These are phyloP conservation scores for Pelodytes ibericus DNA, from an alignment of 2,797 vertebrate genomes.

Conservation along the genomic window DNA sequence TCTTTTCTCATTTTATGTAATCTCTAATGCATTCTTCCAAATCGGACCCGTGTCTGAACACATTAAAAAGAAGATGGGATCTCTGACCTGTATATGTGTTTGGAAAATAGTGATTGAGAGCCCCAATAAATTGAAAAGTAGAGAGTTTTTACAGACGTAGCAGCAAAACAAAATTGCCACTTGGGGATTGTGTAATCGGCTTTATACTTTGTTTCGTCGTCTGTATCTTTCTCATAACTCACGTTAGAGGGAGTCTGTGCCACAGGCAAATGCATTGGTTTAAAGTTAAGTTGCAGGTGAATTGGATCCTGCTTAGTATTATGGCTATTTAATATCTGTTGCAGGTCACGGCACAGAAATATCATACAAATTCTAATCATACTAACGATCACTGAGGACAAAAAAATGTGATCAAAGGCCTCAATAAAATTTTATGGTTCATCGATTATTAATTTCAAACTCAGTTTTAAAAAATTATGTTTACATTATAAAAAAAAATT, in stretches of 20 bases:
- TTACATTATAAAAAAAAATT: no score
- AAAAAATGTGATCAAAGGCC: not conserved
- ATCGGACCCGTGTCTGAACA: conserved; percentile 42
- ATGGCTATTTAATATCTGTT: not conserved
- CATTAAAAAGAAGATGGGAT: conserved; percentile 53
- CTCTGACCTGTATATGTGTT: conserved; percentile 46
- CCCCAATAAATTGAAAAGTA: conserved; percentile 54
- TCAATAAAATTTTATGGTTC: not conserved
- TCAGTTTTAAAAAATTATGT: no score
- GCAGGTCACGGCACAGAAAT: not conserved
- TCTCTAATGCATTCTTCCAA: not conserved
- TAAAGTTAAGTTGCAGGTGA: not conserved
- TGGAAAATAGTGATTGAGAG: conserved; percentile 59
- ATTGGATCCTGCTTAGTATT: not conserved
- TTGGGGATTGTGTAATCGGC: conserved; percentile 28
- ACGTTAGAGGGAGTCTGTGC: conserved; percentile 34
- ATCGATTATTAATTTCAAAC: not conserved
- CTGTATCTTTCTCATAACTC: conserved; percentile 45
- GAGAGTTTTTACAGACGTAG: conserved; percentile 50
- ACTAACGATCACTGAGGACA: not conserved
- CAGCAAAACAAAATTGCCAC: conserved; percentile 33
- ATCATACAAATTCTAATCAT: not conserved
- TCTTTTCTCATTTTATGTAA: conserved; percentile 37
- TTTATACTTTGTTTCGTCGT: conserved; percentile 65
- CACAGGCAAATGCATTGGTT: not conserved